Base-by-base conservation (phyloP, 2,888 invertebrate species). In the Agrotis segetum region DNA sequence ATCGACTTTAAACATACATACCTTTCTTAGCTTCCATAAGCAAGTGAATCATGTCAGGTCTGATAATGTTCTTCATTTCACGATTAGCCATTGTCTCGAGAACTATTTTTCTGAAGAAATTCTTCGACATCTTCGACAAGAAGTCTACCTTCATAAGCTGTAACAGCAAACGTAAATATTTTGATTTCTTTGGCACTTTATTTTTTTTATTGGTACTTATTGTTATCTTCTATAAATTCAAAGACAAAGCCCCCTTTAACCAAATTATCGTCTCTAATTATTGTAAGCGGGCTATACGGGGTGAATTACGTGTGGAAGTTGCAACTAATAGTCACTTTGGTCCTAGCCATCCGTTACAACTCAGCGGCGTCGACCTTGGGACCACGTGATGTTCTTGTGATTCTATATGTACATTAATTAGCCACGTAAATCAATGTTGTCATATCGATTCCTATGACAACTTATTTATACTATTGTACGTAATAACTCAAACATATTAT, bases 1-100 rank as follows among this genome's bases (percentile, higher is more conserved):
- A 5, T 40, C 40, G 4, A 40, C 40, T 40, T 34, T 40, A 9
- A 40, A 11, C 40, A 40, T 40, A 34, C 11, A 40, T 70, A 91
- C 94, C 96, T 87, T 94, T 95, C 73, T 93, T 95, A 16, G 96
- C 95, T 84, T 97, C 95, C 93, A 97, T 93, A 0, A 97, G 88
- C 14, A 97, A 80, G 66, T 97, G 95, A 21, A 97, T 96, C 96
- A 97, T 96, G 73, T 96, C 96, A 0, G 94, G 93, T 19, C 96
- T 90, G 17, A 93, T 82, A 16, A 95, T 93, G 1, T 93, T 87
- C 1, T 90, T 70, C 24, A 86, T 70, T 47, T 94, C 91, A 0
- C 96, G 89, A 1, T 93, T 85, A 53, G 87, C 85, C 90, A 96
- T 96, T 1, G 95, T 91, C 1, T 84, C 88, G 16, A 89, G 71